Evolutionary conservation across 2,888 invertebrate genomes (phyloP).

Genomic region (Drosophila tanythrix): DNA sequence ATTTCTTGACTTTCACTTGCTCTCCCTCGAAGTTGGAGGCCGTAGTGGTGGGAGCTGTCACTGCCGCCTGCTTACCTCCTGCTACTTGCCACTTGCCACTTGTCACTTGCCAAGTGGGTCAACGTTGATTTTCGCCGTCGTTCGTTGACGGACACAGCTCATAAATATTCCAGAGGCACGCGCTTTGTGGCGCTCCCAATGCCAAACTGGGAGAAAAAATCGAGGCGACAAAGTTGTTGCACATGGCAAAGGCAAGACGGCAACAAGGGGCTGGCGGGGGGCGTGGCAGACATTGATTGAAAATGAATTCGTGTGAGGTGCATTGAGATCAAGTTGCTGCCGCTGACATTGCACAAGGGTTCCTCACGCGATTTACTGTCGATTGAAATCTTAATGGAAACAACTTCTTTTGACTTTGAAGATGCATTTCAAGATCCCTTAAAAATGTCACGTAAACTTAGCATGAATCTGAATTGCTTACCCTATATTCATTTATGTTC

Average conservation of each 20-base stretch:
- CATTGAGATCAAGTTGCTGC: slow-evolving; percentile 15
- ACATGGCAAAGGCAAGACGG: slow-evolving; percentile 23
- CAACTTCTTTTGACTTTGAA: background rate
- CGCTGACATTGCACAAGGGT: slow-evolving; percentile 17
- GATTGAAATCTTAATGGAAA: background rate
- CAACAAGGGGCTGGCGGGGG: background rate
- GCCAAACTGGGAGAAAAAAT: slow-evolving; percentile 59
- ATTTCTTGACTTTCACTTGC: slow-evolving; percentile 73
- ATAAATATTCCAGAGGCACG: slow-evolving; percentile 77
- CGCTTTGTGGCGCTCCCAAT: slow-evolving; percentile 44
- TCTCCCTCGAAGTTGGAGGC: slow-evolving; percentile 6
- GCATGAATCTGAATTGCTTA: background rate
- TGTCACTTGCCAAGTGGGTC: slow-evolving; percentile 70
- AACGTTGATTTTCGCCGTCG: slow-evolving; percentile 73
- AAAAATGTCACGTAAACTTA: background rate
- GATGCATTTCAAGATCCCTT: background rate
- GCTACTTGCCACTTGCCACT: slow-evolving; percentile 47
- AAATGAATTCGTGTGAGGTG: slow-evolving; percentile 63
- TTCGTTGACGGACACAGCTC: slow-evolving; percentile 57
- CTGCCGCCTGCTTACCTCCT: slow-evolving; percentile 19
- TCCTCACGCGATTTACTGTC: slow-evolving; percentile 8
- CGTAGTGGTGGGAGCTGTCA: slow-evolving; percentile 21
- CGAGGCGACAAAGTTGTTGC: slow-evolving; percentile 72
- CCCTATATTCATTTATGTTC: background rate
- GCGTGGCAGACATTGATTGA: slow-evolving; percentile 63